phyloP scores from a whole-genome alignment of 2,113 vertebrate genomes.

The Chaetops frenatus region DNA sequence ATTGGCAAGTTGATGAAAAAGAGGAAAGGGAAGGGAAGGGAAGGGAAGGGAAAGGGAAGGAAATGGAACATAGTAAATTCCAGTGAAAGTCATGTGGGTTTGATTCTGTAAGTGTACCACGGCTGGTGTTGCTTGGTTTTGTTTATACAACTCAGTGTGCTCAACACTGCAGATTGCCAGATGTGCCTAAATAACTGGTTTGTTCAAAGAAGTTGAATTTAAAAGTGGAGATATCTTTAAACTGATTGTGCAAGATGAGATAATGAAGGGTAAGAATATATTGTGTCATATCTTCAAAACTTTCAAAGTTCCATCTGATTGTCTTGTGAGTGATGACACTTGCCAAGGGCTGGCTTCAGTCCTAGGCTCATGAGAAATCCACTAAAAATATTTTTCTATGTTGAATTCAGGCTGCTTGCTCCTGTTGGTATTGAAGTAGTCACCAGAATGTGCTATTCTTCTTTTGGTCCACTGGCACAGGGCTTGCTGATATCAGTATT shows the following conservation, averaged over 20 bases:
- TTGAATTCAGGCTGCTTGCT: neutral
- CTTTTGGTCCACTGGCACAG: neutral
- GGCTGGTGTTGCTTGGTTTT: neutral
- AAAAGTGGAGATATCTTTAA: neutral
- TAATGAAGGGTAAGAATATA: neutral
- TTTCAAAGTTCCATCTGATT: neutral
- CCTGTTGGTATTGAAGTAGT: slow-evolving; percentile 27
- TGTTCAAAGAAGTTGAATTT: neutral
- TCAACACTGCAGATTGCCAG: neutral
- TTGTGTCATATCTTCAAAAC: neutral
- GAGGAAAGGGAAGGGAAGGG: neutral
- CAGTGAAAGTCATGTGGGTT: neutral
- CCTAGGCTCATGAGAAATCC: neutral
- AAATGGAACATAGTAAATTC: neutral
- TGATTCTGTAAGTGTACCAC: neutral
- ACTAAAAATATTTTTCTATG: neutral
- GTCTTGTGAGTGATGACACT: neutral
- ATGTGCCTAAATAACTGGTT: neutral
- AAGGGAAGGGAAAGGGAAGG: neutral
- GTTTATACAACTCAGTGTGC: neutral
- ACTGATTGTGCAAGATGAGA: neutral
- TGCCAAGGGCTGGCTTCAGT: neutral
- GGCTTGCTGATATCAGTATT: slow-evolving; percentile 15
- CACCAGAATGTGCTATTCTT: slow-evolving; percentile 1
- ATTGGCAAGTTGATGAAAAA: neutral